Percentiles rank a stretch among this genome's conserved stretches.
Evolutionary conservation across 2,888 invertebrate genomes (phyloP).

Genomic region (Tachina fera): DNA sequence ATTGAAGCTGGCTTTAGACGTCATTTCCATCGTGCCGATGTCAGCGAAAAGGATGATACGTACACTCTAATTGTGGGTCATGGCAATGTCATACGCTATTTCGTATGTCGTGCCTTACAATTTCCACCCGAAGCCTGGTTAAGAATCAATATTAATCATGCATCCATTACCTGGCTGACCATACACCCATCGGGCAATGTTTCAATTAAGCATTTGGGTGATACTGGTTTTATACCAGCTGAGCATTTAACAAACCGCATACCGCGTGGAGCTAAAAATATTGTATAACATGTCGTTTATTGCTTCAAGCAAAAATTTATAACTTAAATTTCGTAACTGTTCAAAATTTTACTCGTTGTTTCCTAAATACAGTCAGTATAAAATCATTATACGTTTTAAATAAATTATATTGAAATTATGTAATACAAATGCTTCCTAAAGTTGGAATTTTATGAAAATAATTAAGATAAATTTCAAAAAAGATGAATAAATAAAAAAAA

Average conservation of each 20-base stretch:
- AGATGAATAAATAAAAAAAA: no score
- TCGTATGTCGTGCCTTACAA: slow-evolving; percentile 97
- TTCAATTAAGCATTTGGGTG: slow-evolving; percentile 90
- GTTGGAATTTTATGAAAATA: slow-evolving; percentile 20
- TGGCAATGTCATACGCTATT: slow-evolving; percentile 98
- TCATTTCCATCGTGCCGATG: slow-evolving; percentile 95
- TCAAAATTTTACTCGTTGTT: slow-evolving; percentile 19
- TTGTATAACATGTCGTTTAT: slow-evolving; percentile 74
- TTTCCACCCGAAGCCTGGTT: slow-evolving; percentile 99
- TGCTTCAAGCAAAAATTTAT: background rate
- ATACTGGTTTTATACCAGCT: slow-evolving; percentile 94
- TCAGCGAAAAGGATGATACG: slow-evolving; percentile 90
- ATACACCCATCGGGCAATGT: slow-evolving; percentile 95
- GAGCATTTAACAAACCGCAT: slow-evolving; percentile 87
- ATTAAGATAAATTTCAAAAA: background rate
- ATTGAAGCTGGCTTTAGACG: slow-evolving; percentile 98
- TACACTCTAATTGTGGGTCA: slow-evolving; percentile 98
- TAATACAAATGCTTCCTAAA: slow-evolving; percentile 43
- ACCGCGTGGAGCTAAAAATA: slow-evolving; percentile 78
- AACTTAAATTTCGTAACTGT: background rate
- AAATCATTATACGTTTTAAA: slow-evolving; percentile 28
- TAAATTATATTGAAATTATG: slow-evolving; percentile 11
- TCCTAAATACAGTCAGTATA: slow-evolving; percentile 5
- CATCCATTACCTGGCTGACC: slow-evolving; percentile 95
- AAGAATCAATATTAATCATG: slow-evolving; percentile 94